phyloP scores from a whole-genome alignment of 2,113 vertebrate genomes.

The Macquaria ambigua region DNA sequence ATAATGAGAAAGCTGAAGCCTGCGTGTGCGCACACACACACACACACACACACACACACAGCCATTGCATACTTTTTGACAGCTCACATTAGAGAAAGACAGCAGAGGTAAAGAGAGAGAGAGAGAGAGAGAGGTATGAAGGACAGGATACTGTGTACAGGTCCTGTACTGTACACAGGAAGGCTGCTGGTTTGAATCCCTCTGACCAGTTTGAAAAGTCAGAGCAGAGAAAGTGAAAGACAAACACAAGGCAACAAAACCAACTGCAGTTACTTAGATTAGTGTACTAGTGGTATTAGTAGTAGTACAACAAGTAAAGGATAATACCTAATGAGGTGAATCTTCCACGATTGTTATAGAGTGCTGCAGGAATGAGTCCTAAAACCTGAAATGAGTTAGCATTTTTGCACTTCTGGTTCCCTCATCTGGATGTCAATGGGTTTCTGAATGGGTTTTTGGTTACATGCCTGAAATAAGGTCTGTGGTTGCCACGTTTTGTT shows the following conservation, averaged over 20 bases:
- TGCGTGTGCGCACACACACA: constrained; percentile 21
- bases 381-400: no score
- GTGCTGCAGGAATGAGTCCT: no score
- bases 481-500: no score
- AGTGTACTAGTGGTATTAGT: background rate
- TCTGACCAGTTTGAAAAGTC: background rate
- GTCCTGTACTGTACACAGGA: background rate
- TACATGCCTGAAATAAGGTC: no score
- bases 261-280: no score
- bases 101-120: constrained; percentile 1
- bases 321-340: background rate
- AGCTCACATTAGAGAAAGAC: constrained; percentile 43
- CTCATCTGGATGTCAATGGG: no score
- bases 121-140: background rate
- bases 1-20: constrained; percentile 63
- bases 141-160: background rate
- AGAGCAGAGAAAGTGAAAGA: no score
- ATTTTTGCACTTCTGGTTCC: no score
- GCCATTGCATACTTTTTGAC: constrained; percentile 43
- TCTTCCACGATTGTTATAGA: no score
- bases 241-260: background rate
- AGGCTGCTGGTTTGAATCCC: constrained; percentile 9
- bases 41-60: background rate
- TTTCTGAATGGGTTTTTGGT: no score
- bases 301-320: background rate